Evolutionary conservation across 2,113 vertebrate genomes (phyloP).

Genomic region (Meriones unguiculatus): DNA sequence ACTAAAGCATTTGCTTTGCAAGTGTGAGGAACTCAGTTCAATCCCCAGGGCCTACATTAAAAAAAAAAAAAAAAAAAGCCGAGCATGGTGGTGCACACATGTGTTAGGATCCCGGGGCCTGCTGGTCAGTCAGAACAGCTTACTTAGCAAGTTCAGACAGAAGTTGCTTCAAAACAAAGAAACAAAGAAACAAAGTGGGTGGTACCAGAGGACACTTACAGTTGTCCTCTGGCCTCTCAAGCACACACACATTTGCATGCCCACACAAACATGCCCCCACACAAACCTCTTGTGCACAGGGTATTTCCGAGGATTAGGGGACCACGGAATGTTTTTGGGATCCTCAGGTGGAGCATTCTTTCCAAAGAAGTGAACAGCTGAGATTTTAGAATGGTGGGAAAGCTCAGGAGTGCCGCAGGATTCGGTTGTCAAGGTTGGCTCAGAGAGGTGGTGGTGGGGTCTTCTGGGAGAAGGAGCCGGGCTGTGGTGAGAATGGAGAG

Average conservation of each 20-base stretch:
- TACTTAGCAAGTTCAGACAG: neutral
- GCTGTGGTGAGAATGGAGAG: neutral
- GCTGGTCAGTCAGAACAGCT: neutral
- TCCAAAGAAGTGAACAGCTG: neutral
- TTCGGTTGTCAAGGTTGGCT: neutral
- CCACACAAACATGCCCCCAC: neutral
- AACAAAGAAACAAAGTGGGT: neutral
- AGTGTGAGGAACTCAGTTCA: neutral
- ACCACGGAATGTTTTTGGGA: neutral
- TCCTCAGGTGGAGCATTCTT: neutral
- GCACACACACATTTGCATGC: too few relatives aligned
- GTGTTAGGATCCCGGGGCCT: neutral
- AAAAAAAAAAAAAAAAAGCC: neutral
- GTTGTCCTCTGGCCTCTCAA: neutral
- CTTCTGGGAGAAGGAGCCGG: neutral
- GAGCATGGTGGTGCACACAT: neutral
- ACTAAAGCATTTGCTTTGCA: neutral
- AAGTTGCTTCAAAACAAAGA: neutral
- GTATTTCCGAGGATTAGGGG: too few relatives aligned
- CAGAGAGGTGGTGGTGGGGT: neutral
- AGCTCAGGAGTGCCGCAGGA: neutral
- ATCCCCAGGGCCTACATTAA: neutral
- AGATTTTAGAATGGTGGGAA: neutral
- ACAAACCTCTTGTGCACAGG: neutral
- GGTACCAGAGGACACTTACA: neutral